Percentiles rank a stretch among this genome's conserved stretches.
Conservation (phyloP, 2,797 vertebrate genomes). For the Mastacembelus armatus region DNA sequence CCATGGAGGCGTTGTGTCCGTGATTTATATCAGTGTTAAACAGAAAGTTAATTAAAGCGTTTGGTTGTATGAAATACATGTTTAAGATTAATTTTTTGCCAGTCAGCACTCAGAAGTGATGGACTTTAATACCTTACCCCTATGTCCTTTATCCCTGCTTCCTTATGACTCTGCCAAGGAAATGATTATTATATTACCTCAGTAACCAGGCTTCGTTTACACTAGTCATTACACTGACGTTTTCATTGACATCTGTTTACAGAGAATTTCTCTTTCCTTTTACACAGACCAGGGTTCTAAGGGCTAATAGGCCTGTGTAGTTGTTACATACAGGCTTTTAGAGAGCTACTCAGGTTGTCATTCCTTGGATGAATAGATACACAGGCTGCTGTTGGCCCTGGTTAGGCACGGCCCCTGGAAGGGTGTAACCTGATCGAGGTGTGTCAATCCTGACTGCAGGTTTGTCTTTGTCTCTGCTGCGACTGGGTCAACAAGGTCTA, state of each 20-base stretch:
- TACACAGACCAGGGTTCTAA: neutral
- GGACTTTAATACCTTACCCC: neutral
- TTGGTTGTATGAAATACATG: neutral
- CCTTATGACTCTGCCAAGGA: constrained; percentile 22
- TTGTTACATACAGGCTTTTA: constrained; percentile 7
- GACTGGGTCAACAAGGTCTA: constrained; percentile 48
- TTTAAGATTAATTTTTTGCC: too few relatives aligned
- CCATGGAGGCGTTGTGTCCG: neutral
- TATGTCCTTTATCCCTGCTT: constrained; percentile 12
- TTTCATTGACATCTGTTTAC: constrained; percentile 21
- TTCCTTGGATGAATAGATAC: constrained; percentile 15
- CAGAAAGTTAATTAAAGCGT: constrained; percentile 6
- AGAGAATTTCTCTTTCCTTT: constrained; percentile 16
- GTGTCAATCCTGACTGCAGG: constrained; percentile 38
- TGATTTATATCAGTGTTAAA: constrained; percentile 2
- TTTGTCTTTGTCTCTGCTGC: constrained; percentile 54
- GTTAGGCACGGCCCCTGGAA: constrained; percentile 29
- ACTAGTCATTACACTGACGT: constrained; percentile 9
- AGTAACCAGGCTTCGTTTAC: constrained; percentile 36
- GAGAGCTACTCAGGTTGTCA: constrained; percentile 1
- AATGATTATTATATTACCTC: constrained; percentile 33
- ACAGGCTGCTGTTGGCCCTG: constrained; percentile 7
- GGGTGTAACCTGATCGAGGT: constrained; percentile 65
- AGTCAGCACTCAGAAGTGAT: neutral
- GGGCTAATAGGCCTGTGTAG: neutral